Base-by-base conservation (phyloP, 2,888 invertebrate genomes). In the Ischnus inquisitorius region DNA sequence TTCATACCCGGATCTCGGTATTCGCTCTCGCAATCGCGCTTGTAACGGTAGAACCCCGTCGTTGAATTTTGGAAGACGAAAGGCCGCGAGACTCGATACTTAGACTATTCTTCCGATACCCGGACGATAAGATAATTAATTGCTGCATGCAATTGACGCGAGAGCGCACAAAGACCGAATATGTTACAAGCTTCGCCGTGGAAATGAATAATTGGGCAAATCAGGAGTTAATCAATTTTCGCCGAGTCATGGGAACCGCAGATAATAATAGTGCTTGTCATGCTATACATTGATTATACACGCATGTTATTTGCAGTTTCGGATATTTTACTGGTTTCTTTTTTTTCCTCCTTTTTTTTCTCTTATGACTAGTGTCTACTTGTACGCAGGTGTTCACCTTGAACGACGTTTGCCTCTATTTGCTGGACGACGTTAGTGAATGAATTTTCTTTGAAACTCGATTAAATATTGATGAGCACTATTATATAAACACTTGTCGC, bases 201-300 rank as follows among this genome's bases (percentile, higher is more conserved):
- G 19, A 54, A 22, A 22, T 22, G 54, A 22, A 12, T 54, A 54
- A 54, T 19, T 22, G 6, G 22, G 22, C 12, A 54, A 54, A 54
- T 12, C 19, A 3, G 22, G 3, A 54, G 19, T 22, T 54, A 54
- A 3, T 54, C 3, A 22, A 19, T 10, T 54, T 54, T 54, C 12
- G 22, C 54, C 34, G 19, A 64, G 75, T 75, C 75, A 64, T 34
- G 16, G 54, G 22, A 54, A 54, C 14, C 16, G 54, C 22, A 71
- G 72, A 72, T 72, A 72, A 72, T 60, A 60, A 28, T 25, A 19
- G 34, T 19, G 69, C 69, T 51, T 51, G 78, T 69, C 72, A 72
- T 43, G 19, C 28, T 25, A 14, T 54, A 28, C 54, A 16, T 14
- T 39, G 16, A 19, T 41, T 72, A 8, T 72, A 22, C 19, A 48